Base-by-base conservation (phyloP, 2,888 invertebrate species). In the Nudaria mundana region DNA sequence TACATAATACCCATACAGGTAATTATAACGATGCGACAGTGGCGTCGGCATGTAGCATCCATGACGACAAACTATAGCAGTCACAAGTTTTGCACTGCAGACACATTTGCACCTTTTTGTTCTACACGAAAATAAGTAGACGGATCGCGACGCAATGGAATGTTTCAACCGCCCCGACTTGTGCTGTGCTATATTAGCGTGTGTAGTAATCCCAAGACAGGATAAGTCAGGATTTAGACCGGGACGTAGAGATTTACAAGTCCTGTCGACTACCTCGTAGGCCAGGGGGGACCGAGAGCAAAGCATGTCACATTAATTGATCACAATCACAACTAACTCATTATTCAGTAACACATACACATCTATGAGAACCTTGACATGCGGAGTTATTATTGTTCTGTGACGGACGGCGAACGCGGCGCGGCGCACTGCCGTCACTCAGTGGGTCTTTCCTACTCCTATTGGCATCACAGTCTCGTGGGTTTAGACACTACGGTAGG, bases 371-470 rank as follows among this genome's bases (percentile, higher is more conserved):
- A 63, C 65, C 66, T 67, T 70, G 72, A 72, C 66, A 64, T 63
- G 61, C 55, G 57, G 54, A 68, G 69, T 71, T 74, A 76, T 73
- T 69, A 75, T 71, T 72, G 71, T 74, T 68, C 69, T 63, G 65
- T 59, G 54, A 52, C 56, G 47, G 49, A 42, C 46, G 44, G 48
- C 49, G 48, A 33, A 37, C 42, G 42, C 41, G 38, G 28, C 28
- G 28, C 5, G 5, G 34, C 25, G 10, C 14, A 24, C 8, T 41
- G 33, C 37, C 51, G 58, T 54, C 34, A 41, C 44, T 56, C 58
- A 54, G 37, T 44, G 41, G 35, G 49, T 13, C n/a, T 7, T n/a
- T 4, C 10, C n/a, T n/a, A n/a, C n/a, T n/a, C n/a, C n/a, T n/a
- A 42, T 33, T 23, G 22, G 22, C 36, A 30, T 28, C 31, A 14